Evolutionary conservation across 2,113 vertebrate genomes (phyloP).

Genomic region (Tautogolabrus adspersus): DNA sequence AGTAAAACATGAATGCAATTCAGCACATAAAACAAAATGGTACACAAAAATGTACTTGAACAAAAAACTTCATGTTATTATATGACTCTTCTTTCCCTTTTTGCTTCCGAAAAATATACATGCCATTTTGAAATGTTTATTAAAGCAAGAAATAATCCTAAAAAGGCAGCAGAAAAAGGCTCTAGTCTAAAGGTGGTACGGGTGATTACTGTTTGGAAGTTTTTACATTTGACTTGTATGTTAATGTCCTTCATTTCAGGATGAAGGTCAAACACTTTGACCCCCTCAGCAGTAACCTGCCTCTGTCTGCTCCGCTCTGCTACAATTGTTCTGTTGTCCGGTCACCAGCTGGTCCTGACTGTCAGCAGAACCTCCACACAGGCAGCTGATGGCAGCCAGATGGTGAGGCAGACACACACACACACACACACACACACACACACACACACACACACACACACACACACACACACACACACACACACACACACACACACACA

Average conservation of each 20-base stretch:
- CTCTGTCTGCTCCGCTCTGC: slow-evolving; percentile 44
- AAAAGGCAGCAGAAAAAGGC: too few species aligned
- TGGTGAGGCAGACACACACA: slow-evolving; percentile 40
- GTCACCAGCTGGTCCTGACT: slow-evolving; percentile 71
- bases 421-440: slow-evolving; percentile 17
- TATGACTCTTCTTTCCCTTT: too few species aligned
- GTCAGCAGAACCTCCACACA: slow-evolving; percentile 50
- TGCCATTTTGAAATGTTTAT: too few species aligned
- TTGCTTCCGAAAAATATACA: too few species aligned
- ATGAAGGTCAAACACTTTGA: slow-evolving; percentile 13
- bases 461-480: slow-evolving; percentile 6
- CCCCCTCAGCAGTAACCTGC: slow-evolving; percentile 32
- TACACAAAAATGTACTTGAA: too few species aligned
- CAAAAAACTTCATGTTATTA: too few species aligned
- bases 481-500: slow-evolving; percentile 15
- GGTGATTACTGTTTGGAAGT: too few species aligned
- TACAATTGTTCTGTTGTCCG: slow-evolving; percentile 54
- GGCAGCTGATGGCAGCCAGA: slow-evolving; percentile 67
- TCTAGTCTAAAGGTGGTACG: too few species aligned
- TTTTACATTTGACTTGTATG: too few species aligned
- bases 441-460: slow-evolving; percentile 10
- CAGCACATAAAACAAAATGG: too few species aligned
- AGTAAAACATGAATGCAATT: too few species aligned
- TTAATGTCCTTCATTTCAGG: neutral
- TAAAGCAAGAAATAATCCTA: too few species aligned